These are phyloP conservation scores for Coendou prehensilis DNA, from an alignment of 2,797 vertebrate species.

Conservation along the genomic window DNA sequence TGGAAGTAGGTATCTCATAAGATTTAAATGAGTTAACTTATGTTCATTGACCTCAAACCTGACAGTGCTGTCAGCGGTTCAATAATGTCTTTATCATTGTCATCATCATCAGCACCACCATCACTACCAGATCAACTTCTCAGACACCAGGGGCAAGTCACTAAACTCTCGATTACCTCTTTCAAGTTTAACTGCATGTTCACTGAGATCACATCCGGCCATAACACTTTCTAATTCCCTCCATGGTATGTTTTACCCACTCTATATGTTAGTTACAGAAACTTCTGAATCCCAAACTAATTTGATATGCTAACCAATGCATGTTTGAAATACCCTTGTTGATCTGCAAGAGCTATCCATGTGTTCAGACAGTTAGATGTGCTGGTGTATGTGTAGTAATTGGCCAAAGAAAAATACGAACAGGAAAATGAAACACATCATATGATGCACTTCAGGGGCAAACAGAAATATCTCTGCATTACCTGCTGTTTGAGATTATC, in stretches of 20 bases:
- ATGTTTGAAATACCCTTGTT: neutral
- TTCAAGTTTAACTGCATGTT: neutral
- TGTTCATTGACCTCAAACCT: neutral
- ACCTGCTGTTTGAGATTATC: conserved; percentile 64
- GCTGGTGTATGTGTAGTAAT: neutral
- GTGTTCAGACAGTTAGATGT: neutral
- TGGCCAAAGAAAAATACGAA: conserved; percentile 39
- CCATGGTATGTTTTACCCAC: neutral
- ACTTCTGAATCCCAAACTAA: conserved; percentile 37
- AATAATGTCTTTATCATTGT: too few relatives aligned
- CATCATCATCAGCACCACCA: neutral
- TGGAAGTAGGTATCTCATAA: neutral
- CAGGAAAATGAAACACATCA: conserved; percentile 36
- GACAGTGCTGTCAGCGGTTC: neutral
- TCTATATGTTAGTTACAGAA: conserved; percentile 9
- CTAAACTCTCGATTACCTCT: conserved; percentile 31
- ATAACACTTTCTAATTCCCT: neutral
- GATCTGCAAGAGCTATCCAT: neutral
- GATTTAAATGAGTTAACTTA: neutral
- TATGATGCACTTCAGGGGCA: neutral
- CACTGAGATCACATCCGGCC: neutral
- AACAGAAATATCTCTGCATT: neutral
- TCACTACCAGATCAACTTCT: neutral
- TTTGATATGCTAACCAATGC: conserved; percentile 20
- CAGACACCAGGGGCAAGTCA: neutral